Evolutionary conservation across 2,888 invertebrate genomes (phyloP).

Genomic region (Pollenia labialis): DNA sequence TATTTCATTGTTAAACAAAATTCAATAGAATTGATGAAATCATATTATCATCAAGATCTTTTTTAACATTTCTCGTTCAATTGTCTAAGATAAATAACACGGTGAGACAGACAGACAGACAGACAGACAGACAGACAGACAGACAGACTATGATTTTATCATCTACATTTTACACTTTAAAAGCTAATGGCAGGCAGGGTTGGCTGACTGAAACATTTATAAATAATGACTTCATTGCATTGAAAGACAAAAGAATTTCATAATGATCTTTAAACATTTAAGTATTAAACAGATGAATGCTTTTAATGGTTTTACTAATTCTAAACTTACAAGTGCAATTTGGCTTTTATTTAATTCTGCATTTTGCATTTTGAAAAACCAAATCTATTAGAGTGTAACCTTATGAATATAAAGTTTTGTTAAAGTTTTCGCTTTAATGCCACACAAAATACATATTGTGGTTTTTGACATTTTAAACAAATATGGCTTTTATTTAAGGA

Average conservation of each 20-base stretch:
- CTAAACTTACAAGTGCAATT: conserved; percentile 61
- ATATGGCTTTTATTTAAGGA: conserved; percentile 31
- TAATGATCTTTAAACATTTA: conserved; percentile 62
- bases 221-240: conserved; percentile 69
- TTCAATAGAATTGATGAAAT: conserved; percentile 42
- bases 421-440: conserved; percentile 52
- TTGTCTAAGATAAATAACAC: background rate
- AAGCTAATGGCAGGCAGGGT: background rate
- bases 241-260: conserved; percentile 61
- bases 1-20: conserved; percentile 6
- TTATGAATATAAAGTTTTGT: conserved; percentile 32
- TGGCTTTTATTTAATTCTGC: background rate
- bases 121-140: background rate
- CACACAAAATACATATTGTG: conserved; percentile 36
- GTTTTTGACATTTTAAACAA: conserved; percentile 68
- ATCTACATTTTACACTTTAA: conserved; percentile 41
- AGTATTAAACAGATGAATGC: conserved; percentile 56
- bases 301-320: conserved; percentile 53
- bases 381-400: conserved; percentile 12
- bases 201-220: conserved; percentile 23
- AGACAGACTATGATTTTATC: conserved; percentile 1
- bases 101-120: background rate
- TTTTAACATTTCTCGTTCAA: conserved; percentile 24
- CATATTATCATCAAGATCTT: conserved; percentile 29
- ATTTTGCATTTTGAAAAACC: background rate